Conservation (phyloP, 2,888 invertebrate species). For the Crocallis elinguaria region DNA sequence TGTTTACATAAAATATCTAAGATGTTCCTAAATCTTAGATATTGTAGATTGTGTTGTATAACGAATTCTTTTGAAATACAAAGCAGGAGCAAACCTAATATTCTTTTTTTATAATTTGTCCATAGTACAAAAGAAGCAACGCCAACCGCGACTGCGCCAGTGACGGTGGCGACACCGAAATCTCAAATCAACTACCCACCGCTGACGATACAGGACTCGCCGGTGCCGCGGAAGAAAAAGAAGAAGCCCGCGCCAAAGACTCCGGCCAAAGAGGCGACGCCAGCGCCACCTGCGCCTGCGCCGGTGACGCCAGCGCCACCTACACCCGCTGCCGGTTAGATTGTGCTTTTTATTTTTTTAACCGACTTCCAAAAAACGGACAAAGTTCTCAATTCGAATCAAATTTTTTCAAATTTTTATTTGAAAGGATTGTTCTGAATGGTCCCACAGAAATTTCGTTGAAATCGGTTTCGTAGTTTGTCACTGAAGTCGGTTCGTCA, state of each 20-base stretch:
- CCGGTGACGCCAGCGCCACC: slow-evolving; percentile 36
- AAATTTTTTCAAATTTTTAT: too few species aligned
- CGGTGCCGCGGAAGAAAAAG: slow-evolving; percentile 22
- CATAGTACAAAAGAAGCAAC: slow-evolving; percentile 6
- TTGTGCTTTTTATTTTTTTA: not conserved
- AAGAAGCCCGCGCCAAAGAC: slow-evolving; percentile 21
- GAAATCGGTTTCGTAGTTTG: too few species aligned
- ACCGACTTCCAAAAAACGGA: too few species aligned
- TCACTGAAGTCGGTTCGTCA: too few species aligned
- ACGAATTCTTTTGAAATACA: too few species aligned
- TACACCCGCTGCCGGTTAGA: slow-evolving; percentile 26
- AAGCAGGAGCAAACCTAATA: not conserved
- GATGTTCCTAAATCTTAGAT: too few species aligned
- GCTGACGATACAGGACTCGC: slow-evolving; percentile 28
- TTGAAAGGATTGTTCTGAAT: too few species aligned
- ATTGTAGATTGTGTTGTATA: too few species aligned
- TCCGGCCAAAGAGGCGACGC: slow-evolving; percentile 4
- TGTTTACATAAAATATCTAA: too few species aligned
- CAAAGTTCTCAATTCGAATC: too few species aligned
- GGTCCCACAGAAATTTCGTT: too few species aligned
- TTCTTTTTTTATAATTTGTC: not conserved
- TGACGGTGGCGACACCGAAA: not conserved
- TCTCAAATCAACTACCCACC: slow-evolving; percentile 17
- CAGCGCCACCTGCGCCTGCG: slow-evolving; percentile 29
- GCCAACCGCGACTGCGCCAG: not conserved